Conservation (phyloP, 2,113 vertebrate genomes). For the Daphoenositta chrysoptera region DNA sequence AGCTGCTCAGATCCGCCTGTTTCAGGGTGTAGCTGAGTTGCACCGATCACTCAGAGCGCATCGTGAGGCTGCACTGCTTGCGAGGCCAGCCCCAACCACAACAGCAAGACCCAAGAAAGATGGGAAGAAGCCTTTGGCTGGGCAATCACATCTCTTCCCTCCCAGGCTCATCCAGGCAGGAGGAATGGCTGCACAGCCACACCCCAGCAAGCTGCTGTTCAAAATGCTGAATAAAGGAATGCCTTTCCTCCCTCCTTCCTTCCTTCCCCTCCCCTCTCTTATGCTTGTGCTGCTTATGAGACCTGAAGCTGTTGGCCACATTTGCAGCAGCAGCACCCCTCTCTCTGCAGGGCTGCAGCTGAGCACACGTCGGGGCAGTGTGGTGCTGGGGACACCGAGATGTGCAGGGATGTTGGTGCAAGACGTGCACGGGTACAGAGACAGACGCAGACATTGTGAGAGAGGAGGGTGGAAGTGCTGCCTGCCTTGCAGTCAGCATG, state of each 20-base stretch:
- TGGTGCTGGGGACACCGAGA: accelerated
- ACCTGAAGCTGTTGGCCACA: neutral
- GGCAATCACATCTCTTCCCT: neutral
- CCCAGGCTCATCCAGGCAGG: neutral
- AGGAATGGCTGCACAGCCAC: neutral
- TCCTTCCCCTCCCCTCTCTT: neutral
- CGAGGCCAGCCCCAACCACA: neutral
- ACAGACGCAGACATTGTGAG: neutral
- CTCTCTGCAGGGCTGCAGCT: neutral
- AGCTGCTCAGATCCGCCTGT: accelerated
- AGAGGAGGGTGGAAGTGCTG: neutral
- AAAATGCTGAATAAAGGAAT: neutral
- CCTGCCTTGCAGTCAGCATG: neutral
- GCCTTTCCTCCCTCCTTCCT: neutral
- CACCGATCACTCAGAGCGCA: accelerated
- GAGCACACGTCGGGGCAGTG: accelerated
- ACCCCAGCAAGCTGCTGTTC: neutral
- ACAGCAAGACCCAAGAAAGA: neutral
- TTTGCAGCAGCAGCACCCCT: neutral
- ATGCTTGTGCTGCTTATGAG: neutral
- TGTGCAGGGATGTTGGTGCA: neutral
- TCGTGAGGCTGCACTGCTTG: neutral
- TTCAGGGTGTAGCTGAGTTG: neutral
- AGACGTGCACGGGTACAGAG: neutral
- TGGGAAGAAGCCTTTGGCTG: neutral